phyloP scores from a whole-genome alignment of 2,797 vertebrate genomes.

The Gastrophryne carolinensis region DNA sequence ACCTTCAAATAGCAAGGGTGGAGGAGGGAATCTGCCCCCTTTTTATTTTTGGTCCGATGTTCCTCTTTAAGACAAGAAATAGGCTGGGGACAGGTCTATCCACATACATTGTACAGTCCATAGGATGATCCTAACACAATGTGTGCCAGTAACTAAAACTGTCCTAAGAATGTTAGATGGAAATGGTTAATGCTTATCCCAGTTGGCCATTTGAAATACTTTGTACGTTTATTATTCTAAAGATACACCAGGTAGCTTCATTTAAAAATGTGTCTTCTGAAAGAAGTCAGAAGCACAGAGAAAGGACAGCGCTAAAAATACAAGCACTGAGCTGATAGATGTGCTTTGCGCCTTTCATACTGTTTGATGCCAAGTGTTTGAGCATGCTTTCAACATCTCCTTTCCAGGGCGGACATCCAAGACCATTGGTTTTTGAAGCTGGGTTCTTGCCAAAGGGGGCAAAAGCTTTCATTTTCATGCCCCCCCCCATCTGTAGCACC shows the following conservation, averaged over 20 bases:
- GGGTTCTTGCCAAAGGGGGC: not conserved
- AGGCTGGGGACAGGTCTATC: too few species aligned
- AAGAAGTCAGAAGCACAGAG: not conserved
- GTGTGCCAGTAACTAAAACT: too few species aligned
- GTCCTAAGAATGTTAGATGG: too few species aligned
- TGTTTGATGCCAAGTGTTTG: constrained; percentile 18
- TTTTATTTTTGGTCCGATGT: too few species aligned
- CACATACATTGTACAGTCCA: too few species aligned
- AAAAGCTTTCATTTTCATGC: not conserved
- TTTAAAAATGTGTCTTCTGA: not conserved
- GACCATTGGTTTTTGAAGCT: constrained; percentile 8
- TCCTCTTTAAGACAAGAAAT: too few species aligned
- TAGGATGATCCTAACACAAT: too few species aligned
- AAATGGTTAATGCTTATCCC: too few species aligned
- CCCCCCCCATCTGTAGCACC: not conserved
- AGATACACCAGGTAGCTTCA: not conserved
- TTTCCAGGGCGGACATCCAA: constrained; percentile 25
- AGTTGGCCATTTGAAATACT: not conserved
- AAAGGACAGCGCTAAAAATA: constrained; percentile 22
- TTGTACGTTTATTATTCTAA: not conserved
- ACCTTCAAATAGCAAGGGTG: too few species aligned
- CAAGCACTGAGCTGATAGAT: not conserved
- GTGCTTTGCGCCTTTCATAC: constrained; percentile 8
- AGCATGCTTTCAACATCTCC: constrained; percentile 19
- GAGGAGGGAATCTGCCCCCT: too few species aligned